Evolutionary conservation across 2,113 vertebrate genomes (phyloP), one percentile per base, ranked within the genome.

Genomic region (Cyphomyrus plagiostoma): DNA sequence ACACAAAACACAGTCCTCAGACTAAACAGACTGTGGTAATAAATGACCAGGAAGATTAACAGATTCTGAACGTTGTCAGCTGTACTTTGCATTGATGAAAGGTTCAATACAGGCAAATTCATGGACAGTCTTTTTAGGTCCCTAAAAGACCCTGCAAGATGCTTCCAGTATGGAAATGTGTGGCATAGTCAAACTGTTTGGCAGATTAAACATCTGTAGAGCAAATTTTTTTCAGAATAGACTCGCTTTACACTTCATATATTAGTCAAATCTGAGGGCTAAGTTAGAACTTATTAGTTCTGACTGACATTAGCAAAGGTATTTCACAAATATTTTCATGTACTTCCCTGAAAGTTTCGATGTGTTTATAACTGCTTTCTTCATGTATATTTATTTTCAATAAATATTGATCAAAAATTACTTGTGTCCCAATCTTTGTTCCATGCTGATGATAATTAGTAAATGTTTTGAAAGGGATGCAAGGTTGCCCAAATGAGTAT

Each of bases 401-500:
- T 89, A 89, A 89, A 89, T 70, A 35, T 52, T 42, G 30, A 89
- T 89, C 26, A 11, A 88, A 88, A 88, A 46, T 49, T 5, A 45
- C 46, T 52, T 49, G 46, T 80, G 88, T 89, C 88, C 49, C 30
- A 48, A 88, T 88, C 39, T 62, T 77, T 89, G 45, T 48, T 86
- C 49, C 3, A 26, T 86, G 85, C 13, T 86, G 74, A 42, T 42
- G 35, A 42, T 15, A 80, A 80, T 80, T 42, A 39, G 74, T 35
- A 35, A 19, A 17, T 77, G 30, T 80, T 80, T 77, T 19, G 15
- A 39, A 39, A 17, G 30, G 3, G 15, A 1, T 5, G 15, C 74
- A 17, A 17, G 74, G 26, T 80, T 42, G 74, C 17, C 74, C 15
- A 19, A 39, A 42, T 42, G 35, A 39, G 35, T 19, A 19, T 2